These are phyloP conservation scores for Ormyrus pomaceus DNA, from an alignment of 2,888 invertebrate species.

Conservation along the genomic window DNA sequence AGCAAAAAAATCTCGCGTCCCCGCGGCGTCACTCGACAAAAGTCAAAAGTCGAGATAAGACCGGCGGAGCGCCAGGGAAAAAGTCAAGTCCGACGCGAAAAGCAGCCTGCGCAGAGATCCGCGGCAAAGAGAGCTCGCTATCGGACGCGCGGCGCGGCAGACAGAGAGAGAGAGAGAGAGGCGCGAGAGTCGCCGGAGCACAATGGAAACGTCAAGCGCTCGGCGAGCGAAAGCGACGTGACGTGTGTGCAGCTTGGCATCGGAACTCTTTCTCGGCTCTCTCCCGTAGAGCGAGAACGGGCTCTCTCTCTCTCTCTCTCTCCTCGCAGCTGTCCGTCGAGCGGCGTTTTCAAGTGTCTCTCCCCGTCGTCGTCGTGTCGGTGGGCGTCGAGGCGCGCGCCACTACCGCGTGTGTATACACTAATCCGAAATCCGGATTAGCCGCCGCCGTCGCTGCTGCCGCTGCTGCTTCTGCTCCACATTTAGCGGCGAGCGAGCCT, in stretches of 20 bases:
- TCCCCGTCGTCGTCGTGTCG: no score
- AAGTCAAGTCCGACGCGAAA: no score
- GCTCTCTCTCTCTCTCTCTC: neutral
- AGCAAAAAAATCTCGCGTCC: no score
- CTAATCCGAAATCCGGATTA: slow-evolving; percentile 75
- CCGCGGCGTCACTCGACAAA: no score
- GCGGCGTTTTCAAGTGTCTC: no score
- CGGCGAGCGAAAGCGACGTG: slow-evolving; percentile 55
- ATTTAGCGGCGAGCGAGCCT: no score
- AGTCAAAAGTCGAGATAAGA: no score
- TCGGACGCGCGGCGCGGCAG: neutral
- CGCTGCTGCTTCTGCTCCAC: slow-evolving; percentile 41
- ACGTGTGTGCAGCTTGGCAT: neutral
- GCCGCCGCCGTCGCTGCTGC: slow-evolving; percentile 64
- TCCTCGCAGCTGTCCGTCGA: neutral
- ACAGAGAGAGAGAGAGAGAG: neutral
- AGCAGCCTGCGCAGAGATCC: neutral
- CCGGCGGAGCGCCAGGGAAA: no score
- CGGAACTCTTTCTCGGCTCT: slow-evolving; percentile 12
- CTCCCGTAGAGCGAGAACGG: neutral
- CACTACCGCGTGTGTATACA: slow-evolving; percentile 55
- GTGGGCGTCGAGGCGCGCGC: slow-evolving; percentile 45
- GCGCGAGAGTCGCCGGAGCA: slow-evolving; percentile 49
- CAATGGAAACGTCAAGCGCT: slow-evolving; percentile 62
- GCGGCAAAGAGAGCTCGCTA: no score